These are phyloP conservation scores for Dipodomys stephensi DNA, from an alignment of 2,113 vertebrate genomes.

Conservation along the genomic window DNA sequence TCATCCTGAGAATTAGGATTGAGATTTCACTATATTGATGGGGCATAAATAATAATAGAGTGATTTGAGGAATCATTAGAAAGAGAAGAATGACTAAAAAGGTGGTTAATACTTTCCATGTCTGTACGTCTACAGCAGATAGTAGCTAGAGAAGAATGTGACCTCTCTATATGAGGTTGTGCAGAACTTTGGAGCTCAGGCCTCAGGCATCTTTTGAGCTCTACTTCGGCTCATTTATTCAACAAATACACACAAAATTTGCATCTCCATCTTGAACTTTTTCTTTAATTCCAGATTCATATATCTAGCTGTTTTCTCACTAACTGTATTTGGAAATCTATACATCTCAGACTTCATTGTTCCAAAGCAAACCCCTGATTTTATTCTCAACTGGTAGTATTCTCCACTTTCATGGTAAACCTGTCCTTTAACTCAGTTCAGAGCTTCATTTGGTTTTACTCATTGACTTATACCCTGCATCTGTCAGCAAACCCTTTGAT, in stretches of 20 bases:
- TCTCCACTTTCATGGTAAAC: neutral
- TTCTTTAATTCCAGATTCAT: neutral
- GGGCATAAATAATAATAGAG: too few species aligned
- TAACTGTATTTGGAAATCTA: neutral
- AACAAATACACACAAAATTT: neutral
- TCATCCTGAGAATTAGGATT: too few species aligned
- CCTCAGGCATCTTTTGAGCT: neutral
- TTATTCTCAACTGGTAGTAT: neutral
- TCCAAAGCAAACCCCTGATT: neutral
- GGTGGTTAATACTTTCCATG: too few species aligned
- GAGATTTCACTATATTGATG: too few species aligned
- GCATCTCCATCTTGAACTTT: neutral
- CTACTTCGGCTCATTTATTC: neutral
- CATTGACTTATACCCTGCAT: neutral
- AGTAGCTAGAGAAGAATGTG: too few species aligned
- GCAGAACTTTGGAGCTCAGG: neutral
- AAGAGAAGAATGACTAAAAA: too few species aligned
- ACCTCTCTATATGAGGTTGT: too few species aligned
- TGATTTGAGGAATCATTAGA: too few species aligned
- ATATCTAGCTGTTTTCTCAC: neutral
- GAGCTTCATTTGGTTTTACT: neutral
- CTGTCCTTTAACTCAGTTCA: neutral
- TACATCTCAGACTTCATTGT: neutral
- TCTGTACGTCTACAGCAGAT: too few species aligned
- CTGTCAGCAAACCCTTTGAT: neutral